A percentile compares a stretch with the other conserved stretches of the same genome.
Evolutionary conservation across 1,140 invertebrate species (phyloP).

Genomic region (Epicauta chinensis): DNA sequence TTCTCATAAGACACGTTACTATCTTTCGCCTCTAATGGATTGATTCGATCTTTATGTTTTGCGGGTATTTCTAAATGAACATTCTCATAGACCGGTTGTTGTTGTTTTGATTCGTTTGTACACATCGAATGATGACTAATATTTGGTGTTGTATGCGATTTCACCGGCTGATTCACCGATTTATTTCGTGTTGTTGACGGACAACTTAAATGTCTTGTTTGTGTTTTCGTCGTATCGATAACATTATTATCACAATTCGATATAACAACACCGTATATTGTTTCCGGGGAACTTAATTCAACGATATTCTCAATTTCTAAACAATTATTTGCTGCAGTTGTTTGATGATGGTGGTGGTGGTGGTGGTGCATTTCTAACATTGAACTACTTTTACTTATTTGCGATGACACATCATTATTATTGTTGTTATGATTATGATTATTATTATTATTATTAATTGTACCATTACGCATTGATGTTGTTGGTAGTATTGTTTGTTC

Average conservation of each 20-base stretch:
- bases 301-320: constrained; percentile 17
- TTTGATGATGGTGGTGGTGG: background rate
- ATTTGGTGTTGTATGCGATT: constrained; percentile 41
- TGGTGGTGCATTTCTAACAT: constrained; percentile 37
- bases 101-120: background rate
- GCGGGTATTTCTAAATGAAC: constrained; percentile 30
- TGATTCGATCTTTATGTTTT: constrained; percentile 27
- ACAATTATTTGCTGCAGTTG: background rate
- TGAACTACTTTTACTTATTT: constrained; percentile 37
- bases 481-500: constrained; percentile 31
- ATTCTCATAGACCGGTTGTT: constrained; percentile 29
- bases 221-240: constrained; percentile 31
- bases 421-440: no score
- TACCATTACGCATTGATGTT: constrained; percentile 21
- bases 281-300: constrained; percentile 53
- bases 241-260: constrained; percentile 43
- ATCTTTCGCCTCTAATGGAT: constrained; percentile 34
- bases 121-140: constrained; percentile 21
- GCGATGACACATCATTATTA: constrained; percentile 26
- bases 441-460: constrained; percentile 3
- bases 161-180: constrained; percentile 30
- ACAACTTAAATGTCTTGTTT: constrained; percentile 36
- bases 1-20: constrained; percentile 69
- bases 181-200: constrained; percentile 29
- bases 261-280: constrained; percentile 59